Evolutionary conservation across 2,888 invertebrate species (phyloP).

Genomic region (Mesoligia furuncula): DNA sequence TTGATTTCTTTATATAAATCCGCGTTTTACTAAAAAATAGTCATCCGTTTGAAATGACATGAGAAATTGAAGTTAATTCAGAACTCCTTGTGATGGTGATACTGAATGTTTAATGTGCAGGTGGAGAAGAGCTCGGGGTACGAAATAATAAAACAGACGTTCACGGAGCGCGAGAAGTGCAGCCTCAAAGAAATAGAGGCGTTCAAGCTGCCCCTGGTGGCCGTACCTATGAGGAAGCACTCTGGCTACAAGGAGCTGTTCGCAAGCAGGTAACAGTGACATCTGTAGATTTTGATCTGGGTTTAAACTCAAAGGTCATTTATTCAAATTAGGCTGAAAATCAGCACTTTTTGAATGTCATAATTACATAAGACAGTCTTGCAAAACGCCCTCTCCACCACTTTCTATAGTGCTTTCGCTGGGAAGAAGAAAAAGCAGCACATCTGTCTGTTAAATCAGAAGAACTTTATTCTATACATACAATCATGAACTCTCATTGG

Average conservation of each 20-base stretch:
- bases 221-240: conserved; percentile 88
- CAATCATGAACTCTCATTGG: neutral
- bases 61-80: neutral
- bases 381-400: neutral
- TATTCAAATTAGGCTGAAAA: neutral
- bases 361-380: neutral
- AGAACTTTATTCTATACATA: neutral
- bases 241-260: conserved; percentile 91
- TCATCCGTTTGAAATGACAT: neutral
- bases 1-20: conserved; percentile 1
- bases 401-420: neutral
- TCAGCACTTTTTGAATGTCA: neutral
- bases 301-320: neutral
- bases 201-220: conserved; percentile 90
- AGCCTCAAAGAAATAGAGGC: conserved; percentile 90
- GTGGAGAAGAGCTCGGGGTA: conserved; percentile 91
- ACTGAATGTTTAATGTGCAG: conserved; percentile 64
- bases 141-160: conserved; percentile 91
- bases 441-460: neutral
- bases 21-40: neutral
- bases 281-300: neutral
- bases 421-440: neutral
- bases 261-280: conserved; percentile 77
- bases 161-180: conserved; percentile 91
- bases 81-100: neutral